These are phyloP conservation scores for Bathynomus jamesi DNA, from an alignment of 1,140 invertebrate genomes.

Conservation along the genomic window DNA sequence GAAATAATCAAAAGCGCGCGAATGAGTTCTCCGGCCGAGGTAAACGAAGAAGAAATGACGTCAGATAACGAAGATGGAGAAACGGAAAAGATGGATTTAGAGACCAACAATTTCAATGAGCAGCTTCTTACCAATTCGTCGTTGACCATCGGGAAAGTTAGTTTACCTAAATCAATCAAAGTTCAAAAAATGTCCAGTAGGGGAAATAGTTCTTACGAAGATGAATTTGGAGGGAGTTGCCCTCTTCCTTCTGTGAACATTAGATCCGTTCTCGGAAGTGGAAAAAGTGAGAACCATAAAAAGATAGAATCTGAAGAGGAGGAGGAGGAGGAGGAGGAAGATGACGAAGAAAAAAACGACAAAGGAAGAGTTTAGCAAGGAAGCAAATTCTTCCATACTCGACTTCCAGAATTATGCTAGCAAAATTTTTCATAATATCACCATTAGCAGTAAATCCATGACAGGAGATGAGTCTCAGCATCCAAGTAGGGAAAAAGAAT, in stretches of 20 bases:
- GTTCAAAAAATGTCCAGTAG: neutral
- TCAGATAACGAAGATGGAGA: neutral
- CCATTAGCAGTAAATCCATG: neutral
- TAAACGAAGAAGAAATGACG: neutral
- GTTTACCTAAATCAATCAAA: neutral
- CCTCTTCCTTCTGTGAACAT: neutral
- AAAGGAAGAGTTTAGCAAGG: conserved; percentile 10
- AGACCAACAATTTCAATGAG: neutral
- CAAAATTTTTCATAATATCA: neutral
- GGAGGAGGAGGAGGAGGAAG: neutral
- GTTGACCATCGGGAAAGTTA: neutral
- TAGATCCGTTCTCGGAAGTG: neutral
- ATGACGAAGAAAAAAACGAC: neutral
- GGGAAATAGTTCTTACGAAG: neutral
- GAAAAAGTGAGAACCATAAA: neutral
- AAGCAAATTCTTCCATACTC: neutral
- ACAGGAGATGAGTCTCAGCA: neutral
- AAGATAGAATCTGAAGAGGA: conserved; percentile 3
- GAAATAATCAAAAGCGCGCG: neutral
- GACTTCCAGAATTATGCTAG: neutral
- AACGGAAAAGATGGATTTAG: neutral
- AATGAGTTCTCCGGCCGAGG: neutral
- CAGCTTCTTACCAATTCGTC: neutral
- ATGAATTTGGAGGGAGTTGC: neutral
- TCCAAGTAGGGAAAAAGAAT: neutral